phyloP scores from a whole-genome alignment of 2,888 invertebrate species.

The Ichneumoninae sp. region DNA sequence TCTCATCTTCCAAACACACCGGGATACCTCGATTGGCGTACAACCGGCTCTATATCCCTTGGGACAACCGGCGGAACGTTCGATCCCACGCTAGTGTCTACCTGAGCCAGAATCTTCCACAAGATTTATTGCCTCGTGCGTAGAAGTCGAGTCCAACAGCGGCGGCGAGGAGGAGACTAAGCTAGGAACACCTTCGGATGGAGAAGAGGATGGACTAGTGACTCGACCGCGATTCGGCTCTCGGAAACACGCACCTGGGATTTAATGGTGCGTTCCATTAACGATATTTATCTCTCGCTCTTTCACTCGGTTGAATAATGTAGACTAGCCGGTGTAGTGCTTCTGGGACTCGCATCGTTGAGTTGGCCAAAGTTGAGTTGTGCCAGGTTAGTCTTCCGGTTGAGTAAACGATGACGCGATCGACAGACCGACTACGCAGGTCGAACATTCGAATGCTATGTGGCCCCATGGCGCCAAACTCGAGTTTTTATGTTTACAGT shows the following conservation, averaged over 20 bases:
- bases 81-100: slow-evolving; percentile 64
- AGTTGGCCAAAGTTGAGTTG: slow-evolving; percentile 61
- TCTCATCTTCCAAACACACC: slow-evolving; percentile 31
- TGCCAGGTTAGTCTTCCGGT: slow-evolving; percentile 65
- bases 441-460: slow-evolving; percentile 37
- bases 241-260: slow-evolving; percentile 66
- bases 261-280: slow-evolving; percentile 70
- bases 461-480: slow-evolving; percentile 5
- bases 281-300: slow-evolving; percentile 6
- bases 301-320: slow-evolving; percentile 21
- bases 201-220: slow-evolving; percentile 30
- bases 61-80: slow-evolving; percentile 47
- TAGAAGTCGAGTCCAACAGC: slow-evolving; percentile 17
- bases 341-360: slow-evolving; percentile 18
- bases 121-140: slow-evolving; percentile 71
- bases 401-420: slow-evolving; percentile 70
- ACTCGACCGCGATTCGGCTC: slow-evolving; percentile 54
- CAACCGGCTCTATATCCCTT: slow-evolving; percentile 40
- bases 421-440: slow-evolving; percentile 31
- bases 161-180: slow-evolving; percentile 3
- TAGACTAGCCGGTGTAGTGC: slow-evolving; percentile 22
- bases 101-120: slow-evolving; percentile 65
- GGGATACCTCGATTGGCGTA: slow-evolving; percentile 35
- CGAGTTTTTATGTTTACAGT: neutral
- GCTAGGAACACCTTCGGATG: slow-evolving; percentile 8